These are phyloP conservation scores for Balaeniceps rex DNA, from an alignment of 2,113 vertebrate species.

Conservation along the genomic window DNA sequence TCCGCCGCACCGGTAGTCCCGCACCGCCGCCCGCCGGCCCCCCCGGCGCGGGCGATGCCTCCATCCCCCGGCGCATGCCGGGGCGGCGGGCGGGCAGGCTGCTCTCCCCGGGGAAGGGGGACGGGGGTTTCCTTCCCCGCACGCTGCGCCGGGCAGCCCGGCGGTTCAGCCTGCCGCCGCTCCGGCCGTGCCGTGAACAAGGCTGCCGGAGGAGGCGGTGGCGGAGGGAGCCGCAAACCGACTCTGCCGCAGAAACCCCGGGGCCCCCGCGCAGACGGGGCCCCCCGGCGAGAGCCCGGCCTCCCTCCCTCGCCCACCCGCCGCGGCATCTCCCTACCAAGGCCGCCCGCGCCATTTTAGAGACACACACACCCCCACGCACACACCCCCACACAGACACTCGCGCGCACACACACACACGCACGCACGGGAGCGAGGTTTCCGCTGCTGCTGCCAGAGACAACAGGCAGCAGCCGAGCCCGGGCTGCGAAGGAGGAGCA, in stretches of 20 bases:
- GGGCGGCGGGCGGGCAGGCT: background rate
- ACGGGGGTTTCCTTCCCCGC: background rate
- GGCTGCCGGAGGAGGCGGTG: background rate
- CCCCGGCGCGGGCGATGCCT: background rate
- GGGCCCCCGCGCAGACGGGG: background rate
- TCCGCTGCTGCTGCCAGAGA: conserved; percentile 39
- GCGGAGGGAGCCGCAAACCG: background rate
- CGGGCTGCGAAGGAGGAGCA: conserved; percentile 1
- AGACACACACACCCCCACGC: background rate
- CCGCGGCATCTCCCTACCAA: conserved; percentile 8
- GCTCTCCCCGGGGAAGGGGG: background rate
- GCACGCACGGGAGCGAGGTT: background rate
- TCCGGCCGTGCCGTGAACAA: background rate
- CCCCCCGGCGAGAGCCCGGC: background rate
- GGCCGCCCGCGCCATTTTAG: conserved; percentile 64
- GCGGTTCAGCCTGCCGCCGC: background rate
- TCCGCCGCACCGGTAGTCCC: background rate
- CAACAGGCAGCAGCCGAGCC: conserved; percentile 39
- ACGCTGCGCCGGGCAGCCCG: background rate
- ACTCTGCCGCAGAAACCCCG: background rate
- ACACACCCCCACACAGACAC: background rate
- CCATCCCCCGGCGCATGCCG: background rate
- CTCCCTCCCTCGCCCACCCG: background rate
- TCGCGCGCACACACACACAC: background rate
- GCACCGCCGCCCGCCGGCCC: background rate